phyloP scores from a whole-genome alignment of 2,113 vertebrate genomes.

The Sarotherodon lohbergeri region DNA sequence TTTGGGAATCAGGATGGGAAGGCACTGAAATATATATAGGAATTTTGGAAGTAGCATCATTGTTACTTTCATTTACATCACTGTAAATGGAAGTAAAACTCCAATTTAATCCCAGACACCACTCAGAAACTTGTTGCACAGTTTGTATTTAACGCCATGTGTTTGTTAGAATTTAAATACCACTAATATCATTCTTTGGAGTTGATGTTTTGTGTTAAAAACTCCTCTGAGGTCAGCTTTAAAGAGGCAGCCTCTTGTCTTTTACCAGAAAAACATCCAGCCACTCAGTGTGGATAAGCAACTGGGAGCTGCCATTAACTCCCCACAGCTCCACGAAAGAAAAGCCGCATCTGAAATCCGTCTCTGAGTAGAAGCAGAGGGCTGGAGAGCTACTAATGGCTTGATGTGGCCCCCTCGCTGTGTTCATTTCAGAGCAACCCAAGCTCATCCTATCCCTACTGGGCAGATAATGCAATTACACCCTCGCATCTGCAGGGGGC shows the following conservation, averaged over 20 bases:
- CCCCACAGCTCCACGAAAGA: constrained; percentile 33
- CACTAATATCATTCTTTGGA: background rate
- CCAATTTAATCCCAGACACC: background rate
- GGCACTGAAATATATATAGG: background rate
- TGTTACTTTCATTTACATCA: background rate
- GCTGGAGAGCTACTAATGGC: constrained; percentile 50
- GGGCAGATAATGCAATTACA: constrained; percentile 72
- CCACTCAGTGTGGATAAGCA: background rate
- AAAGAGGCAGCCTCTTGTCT: background rate
- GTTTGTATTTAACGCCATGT: background rate
- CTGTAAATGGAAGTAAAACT: background rate
- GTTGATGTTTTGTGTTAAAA: background rate
- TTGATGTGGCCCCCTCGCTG: constrained; percentile 48
- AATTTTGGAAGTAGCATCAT: background rate
- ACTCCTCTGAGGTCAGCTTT: background rate
- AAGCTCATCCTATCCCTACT: constrained; percentile 60
- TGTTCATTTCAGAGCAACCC: constrained; percentile 62
- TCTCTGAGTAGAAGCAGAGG: constrained; percentile 33
- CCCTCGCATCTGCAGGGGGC: constrained; percentile 71
- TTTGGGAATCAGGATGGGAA: background rate
- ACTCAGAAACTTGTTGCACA: background rate
- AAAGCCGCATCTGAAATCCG: constrained; percentile 22
- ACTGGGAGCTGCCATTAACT: constrained; percentile 35
- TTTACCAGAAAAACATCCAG: background rate
- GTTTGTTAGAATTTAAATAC: background rate